A percentile compares a stretch with the other conserved stretches of the same genome.
phyloP scores from a whole-genome alignment of 2,797 vertebrate genomes.

The Scomberomorus guttatus region DNA sequence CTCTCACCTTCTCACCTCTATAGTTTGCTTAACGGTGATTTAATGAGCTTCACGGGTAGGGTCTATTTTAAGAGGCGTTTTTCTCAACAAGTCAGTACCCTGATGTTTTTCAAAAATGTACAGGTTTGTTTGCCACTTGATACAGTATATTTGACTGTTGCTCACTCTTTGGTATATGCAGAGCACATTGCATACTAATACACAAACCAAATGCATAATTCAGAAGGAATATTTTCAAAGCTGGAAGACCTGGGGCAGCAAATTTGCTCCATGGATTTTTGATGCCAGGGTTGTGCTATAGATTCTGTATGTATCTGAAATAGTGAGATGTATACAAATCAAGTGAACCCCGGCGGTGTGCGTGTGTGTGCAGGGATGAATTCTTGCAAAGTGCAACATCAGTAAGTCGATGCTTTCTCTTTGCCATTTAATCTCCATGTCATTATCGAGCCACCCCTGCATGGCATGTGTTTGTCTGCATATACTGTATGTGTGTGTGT shows the following conservation, averaged over 20 bases:
- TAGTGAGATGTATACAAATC: slow-evolving; percentile 28
- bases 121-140: slow-evolving; percentile 43
- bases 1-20: background rate
- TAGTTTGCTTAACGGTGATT: slow-evolving; percentile 8
- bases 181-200: slow-evolving; percentile 36
- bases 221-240: slow-evolving; percentile 49
- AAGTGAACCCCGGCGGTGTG: background rate
- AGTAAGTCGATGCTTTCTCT: slow-evolving; percentile 22
- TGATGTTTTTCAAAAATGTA: slow-evolving; percentile 11
- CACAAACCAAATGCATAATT: slow-evolving; percentile 58
- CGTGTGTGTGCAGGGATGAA: background rate
- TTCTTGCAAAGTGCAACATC: slow-evolving; percentile 48
- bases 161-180: slow-evolving; percentile 28
- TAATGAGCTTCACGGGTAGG: background rate
- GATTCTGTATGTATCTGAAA: slow-evolving; percentile 32
- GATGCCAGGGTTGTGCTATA: slow-evolving; percentile 11
- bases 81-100: background rate
- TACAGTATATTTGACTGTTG: slow-evolving; percentile 33
- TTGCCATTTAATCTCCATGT: slow-evolving; percentile 66
- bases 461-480: background rate
- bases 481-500: background rate
- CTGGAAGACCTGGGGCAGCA: slow-evolving; percentile 36
- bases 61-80: slow-evolving; percentile 15
- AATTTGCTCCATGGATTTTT: slow-evolving; percentile 41
- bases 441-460: slow-evolving; percentile 46